Evolutionary conservation across 2,888 invertebrate species (phyloP), one percentile per base, ranked within the genome.

Genomic region (Drosophila austrosaltans): DNA sequence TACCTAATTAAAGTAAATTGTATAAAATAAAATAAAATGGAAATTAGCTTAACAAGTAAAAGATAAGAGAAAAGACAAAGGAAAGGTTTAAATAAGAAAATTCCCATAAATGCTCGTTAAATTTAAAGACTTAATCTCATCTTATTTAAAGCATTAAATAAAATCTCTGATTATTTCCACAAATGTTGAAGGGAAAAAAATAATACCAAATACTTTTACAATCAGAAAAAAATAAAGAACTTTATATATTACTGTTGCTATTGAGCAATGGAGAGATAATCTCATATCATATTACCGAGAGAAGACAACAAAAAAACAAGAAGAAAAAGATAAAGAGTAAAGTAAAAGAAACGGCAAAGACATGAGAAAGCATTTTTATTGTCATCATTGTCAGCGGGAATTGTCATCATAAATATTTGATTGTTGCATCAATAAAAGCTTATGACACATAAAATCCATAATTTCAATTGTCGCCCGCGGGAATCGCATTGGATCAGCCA

Each of bases 351-450:
- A 25, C 25, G 48, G 22, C 48, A 48, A 48, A 48, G 22, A 48
- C 48, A 48, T 48, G 48, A 48, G 48, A 77, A 81, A 82, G 80
- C 82, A 87, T 75, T 83, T 87, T 83, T 87, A 83, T 87, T 71
- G 87, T 76, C 85, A 85, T 83, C 87, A 83, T 83, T 83, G 82
- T 83, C 82, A 82, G 81, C 82, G 87, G 72, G 82, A 82, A 87
- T 84, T 87, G 88, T 84, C 84, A 86, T 88, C 89, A 85, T 85
- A 85, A 85, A 85, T 85, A 88, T 85, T 85, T 85, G 85, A 85
- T 85, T 88, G 89, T 86, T 88, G 88, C 85, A 88, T 88, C 85
- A 85, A 85, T 85, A 85, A 88, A 84, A 88, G 84, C 89, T 88
- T 81, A 85, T 85, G 85, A 85, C 85, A 85, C 84, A 85, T 85